phyloP scores from a whole-genome alignment of 2,797 vertebrate genomes.

The Buphagus erythrorhynchus region DNA sequence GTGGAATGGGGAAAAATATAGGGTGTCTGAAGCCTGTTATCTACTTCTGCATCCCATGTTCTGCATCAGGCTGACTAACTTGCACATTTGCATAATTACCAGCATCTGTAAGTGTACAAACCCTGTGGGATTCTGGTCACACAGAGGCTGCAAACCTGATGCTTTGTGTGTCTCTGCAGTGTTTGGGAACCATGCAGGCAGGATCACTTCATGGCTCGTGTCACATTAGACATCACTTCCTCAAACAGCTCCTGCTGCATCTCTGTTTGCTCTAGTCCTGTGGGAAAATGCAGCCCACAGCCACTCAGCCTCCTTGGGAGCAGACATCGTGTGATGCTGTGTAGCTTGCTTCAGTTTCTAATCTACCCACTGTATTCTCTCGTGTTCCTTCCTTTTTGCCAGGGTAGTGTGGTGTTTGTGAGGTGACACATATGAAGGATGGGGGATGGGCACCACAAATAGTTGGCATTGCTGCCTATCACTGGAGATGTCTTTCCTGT shows the following conservation, averaged over 20 bases:
- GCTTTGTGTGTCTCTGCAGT: background rate
- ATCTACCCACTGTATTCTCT: background rate
- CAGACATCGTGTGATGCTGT: background rate
- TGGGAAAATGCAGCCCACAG: background rate
- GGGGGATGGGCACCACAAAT: slow-evolving; percentile 67
- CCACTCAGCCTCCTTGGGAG: background rate
- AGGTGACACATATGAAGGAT: background rate
- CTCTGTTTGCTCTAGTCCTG: background rate
- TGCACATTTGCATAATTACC: background rate
- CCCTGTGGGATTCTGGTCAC: background rate
- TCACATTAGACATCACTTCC: rapidly evolving
- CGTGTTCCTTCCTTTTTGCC: slow-evolving; percentile 40
- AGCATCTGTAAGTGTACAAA: background rate
- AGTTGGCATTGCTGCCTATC: slow-evolving; percentile 72
- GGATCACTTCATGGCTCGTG: background rate
- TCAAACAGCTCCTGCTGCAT: background rate
- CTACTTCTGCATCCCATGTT: background rate
- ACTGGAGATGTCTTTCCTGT: slow-evolving; percentile 63
- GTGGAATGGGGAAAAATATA: background rate
- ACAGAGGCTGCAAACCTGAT: background rate
- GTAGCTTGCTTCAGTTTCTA: background rate
- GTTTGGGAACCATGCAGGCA: rapidly evolving
- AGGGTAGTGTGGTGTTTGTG: slow-evolving; percentile 46
- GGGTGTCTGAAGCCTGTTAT: background rate
- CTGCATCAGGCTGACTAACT: background rate